These are phyloP conservation scores for Euwallacea fornicatus DNA, from an alignment of 1,140 invertebrate species.

Conservation along the genomic window DNA sequence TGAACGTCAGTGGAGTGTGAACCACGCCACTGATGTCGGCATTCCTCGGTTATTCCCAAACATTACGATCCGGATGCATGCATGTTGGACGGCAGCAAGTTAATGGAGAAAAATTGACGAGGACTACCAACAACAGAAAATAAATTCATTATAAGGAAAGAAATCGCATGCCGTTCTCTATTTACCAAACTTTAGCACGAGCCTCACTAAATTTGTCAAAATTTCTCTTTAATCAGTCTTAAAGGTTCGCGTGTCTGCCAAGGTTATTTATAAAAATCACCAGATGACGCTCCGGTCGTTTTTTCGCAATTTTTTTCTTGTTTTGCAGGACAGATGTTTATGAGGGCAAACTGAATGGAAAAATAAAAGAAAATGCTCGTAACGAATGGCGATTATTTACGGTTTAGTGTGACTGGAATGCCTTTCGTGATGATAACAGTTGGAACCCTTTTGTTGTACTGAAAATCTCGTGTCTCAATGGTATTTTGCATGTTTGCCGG, in stretches of 20 bases:
- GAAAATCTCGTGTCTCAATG: conserved; percentile 3
- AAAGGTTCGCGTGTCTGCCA: conserved; percentile 25
- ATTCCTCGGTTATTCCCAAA: not conserved
- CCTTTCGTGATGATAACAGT: conserved; percentile 18
- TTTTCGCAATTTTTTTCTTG: not conserved
- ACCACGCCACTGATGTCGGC: not conserved
- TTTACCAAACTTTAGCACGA: conserved; percentile 39
- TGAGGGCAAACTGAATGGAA: conserved; percentile 6
- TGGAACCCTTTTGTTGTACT: conserved; percentile 1
- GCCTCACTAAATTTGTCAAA: conserved; percentile 42
- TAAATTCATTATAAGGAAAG: conserved; percentile 40
- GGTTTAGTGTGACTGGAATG: conserved; percentile 26
- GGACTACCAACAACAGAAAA: conserved; percentile 23
- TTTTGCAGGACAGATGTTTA: conserved; percentile 26
- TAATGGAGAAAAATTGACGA: conserved; percentile 40
- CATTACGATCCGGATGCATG: conserved; percentile 36
- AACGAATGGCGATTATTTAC: conserved; percentile 28
- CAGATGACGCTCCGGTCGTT: conserved; percentile 21
- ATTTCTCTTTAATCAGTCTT: conserved; percentile 35
- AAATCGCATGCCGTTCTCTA: conserved; percentile 39
- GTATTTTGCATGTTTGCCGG: not conserved
- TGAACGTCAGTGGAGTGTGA: not conserved
- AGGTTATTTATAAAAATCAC: conserved; percentile 35
- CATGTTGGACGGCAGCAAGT: conserved; percentile 39
- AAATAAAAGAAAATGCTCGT: conserved; percentile 11